Percentiles rank a stretch among this genome's conserved stretches.
Evolutionary conservation across 2,113 vertebrate genomes (phyloP).

Genomic region (Eurystomus gularis): DNA sequence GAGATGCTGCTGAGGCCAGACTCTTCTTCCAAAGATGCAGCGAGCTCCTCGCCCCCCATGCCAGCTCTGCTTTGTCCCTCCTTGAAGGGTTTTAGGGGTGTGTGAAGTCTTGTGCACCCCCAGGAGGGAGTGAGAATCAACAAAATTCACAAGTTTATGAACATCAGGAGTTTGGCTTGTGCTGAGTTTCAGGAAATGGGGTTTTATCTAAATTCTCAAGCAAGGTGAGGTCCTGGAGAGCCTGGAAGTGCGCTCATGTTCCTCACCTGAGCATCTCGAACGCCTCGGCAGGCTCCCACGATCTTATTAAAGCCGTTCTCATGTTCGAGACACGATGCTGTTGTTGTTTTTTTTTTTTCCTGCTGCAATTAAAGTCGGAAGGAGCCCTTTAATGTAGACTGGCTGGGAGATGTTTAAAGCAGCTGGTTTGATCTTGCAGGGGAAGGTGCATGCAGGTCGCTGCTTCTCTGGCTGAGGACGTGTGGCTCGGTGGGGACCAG

Average conservation of each 20-base stretch:
- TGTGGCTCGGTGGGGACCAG: not conserved
- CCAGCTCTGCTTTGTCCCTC: not conserved
- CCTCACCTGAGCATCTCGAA: not conserved
- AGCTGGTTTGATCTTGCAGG: slow-evolving; percentile 7
- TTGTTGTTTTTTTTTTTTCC: not conserved
- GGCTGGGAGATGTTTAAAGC: not conserved
- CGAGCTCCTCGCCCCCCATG: accelerated
- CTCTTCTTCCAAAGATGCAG: not conserved
- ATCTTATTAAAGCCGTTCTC: not conserved
- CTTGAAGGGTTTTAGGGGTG: not conserved
- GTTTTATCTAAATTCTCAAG: not conserved
- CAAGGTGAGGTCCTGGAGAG: not conserved
- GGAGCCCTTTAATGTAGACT: slow-evolving; percentile 4
- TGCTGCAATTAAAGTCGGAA: not conserved
- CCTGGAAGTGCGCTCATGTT: not conserved
- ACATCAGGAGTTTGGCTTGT: not conserved
- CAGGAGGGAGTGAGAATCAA: accelerated
- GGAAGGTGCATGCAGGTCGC: not conserved
- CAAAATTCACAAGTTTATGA: not conserved
- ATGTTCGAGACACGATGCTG: accelerated
- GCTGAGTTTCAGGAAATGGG: accelerated
- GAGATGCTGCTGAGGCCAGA: not conserved
- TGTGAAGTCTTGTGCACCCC: not conserved
- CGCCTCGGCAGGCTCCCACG: not conserved
- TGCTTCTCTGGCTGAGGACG: not conserved